Evolutionary conservation across 2,888 invertebrate species (phyloP).

Genomic region (Aleiodes testaceus): DNA sequence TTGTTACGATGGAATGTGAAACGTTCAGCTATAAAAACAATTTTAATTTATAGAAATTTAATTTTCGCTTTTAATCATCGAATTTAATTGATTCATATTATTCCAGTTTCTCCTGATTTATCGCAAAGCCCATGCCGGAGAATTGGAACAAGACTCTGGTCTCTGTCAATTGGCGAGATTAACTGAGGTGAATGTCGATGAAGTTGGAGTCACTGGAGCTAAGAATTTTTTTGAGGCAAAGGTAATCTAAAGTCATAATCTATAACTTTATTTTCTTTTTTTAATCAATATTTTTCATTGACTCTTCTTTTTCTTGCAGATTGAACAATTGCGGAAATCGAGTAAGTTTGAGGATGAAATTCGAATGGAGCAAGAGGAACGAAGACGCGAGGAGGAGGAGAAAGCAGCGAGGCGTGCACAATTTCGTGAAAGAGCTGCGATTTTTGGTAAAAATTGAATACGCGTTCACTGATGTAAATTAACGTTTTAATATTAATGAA

Average conservation of each 20-base stretch:
- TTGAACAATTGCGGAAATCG: conserved; percentile 86
- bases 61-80: neutral
- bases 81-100: neutral
- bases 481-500: neutral
- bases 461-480: neutral
- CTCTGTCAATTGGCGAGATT: conserved; percentile 88
- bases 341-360: conserved; percentile 96
- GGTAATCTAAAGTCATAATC: conserved; percentile 71
- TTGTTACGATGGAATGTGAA: no score
- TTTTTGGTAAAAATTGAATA: conserved; percentile 79
- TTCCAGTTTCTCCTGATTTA: conserved; percentile 82
- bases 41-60: no score
- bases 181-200: conserved; percentile 93
- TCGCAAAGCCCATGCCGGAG: conserved; percentile 93
- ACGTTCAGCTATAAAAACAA: no score
- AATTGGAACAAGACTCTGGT: conserved; percentile 89
- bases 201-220: conserved; percentile 95
- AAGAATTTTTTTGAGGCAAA: conserved; percentile 97
- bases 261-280: conserved; percentile 10
- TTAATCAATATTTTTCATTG: neutral
- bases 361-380: conserved; percentile 91
- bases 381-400: conserved; percentile 88
- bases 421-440: conserved; percentile 91
- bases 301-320: conserved; percentile 74
- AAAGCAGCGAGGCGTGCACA: conserved; percentile 85